phyloP scores from a whole-genome alignment of 30 jellyfish, hydroid and myxozoan species.

The Catostylus mosaicus region DNA sequence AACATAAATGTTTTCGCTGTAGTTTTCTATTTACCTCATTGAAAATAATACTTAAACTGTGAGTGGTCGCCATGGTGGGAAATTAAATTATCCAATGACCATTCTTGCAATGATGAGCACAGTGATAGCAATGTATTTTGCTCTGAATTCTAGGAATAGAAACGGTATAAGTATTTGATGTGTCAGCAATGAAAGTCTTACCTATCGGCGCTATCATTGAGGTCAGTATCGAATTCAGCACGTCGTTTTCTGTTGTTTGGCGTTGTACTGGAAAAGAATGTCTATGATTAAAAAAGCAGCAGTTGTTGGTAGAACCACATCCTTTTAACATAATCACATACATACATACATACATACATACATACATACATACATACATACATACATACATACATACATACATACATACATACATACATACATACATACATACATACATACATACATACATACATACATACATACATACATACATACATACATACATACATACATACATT shows the following conservation, averaged over 20 bases:
- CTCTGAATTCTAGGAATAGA: background rate
- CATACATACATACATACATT: too few relatives aligned
- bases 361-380: slow-evolving; percentile 40
- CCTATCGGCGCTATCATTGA: slow-evolving; percentile 68
- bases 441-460: slow-evolving; percentile 65
- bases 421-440: slow-evolving; percentile 67
- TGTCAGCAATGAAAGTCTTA: slow-evolving; percentile 13
- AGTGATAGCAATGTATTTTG: too few relatives aligned
- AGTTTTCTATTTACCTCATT: too few relatives aligned
- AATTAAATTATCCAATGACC: too few relatives aligned
- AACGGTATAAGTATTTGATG: too few relatives aligned
- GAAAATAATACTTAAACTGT: too few relatives aligned
- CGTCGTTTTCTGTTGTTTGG: slow-evolving; percentile 66
- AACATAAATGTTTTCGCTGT: too few relatives aligned
- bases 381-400: slow-evolving; percentile 25
- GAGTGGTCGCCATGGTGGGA: too few relatives aligned
- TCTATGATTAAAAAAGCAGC: too few relatives aligned
- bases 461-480: slow-evolving; percentile 43
- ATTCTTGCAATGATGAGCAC: too few relatives aligned
- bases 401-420: slow-evolving; percentile 58
- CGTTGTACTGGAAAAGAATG: slow-evolving; percentile 26
- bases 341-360: slow-evolving; percentile 9
- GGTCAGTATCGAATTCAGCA: slow-evolving; percentile 69
- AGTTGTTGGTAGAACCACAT: too few relatives aligned
- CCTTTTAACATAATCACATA: background rate